Percentiles rank a stretch among this genome's conserved stretches.
Conservation (phyloP, 2,797 vertebrate species). For the Gastrophryne carolinensis region DNA sequence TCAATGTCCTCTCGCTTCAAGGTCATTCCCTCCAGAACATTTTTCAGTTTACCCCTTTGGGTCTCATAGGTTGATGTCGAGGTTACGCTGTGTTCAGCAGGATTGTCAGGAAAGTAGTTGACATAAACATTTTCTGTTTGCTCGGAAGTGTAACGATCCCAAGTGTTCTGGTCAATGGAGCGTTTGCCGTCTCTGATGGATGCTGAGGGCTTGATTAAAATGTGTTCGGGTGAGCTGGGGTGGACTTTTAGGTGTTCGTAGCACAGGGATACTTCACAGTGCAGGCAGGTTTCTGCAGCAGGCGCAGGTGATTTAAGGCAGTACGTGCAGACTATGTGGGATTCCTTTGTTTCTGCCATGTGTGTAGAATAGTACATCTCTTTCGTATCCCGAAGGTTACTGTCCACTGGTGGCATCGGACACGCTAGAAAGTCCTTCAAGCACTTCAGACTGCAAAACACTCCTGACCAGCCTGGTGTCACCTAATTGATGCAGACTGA, state of each 20-base stretch:
- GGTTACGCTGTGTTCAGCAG: neutral
- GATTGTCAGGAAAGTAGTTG: neutral
- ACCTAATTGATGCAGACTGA: neutral
- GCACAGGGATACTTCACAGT: slow-evolving; percentile 17
- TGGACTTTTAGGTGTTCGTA: neutral
- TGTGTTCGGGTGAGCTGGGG: neutral
- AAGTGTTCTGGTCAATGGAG: neutral
- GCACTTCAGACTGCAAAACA: neutral
- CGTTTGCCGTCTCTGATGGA: neutral
- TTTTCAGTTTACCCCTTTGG: neutral
- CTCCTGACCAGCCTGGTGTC: neutral
- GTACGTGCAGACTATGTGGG: neutral
- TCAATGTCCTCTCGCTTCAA: neutral
- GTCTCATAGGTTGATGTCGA: neutral
- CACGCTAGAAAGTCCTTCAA: neutral
- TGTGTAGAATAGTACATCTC: neutral
- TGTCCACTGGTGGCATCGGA: neutral
- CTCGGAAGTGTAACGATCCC: neutral
- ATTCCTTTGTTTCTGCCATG: no score
- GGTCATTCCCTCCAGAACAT: neutral
- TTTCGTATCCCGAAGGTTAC: neutral
- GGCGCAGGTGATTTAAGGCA: slow-evolving; percentile 46
- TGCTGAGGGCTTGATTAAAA: neutral
- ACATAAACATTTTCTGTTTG: neutral
- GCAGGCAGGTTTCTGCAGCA: slow-evolving; percentile 66